Conservation (phyloP, 2,797 vertebrate genomes). For the Acanthurus leucopareius region DNA sequence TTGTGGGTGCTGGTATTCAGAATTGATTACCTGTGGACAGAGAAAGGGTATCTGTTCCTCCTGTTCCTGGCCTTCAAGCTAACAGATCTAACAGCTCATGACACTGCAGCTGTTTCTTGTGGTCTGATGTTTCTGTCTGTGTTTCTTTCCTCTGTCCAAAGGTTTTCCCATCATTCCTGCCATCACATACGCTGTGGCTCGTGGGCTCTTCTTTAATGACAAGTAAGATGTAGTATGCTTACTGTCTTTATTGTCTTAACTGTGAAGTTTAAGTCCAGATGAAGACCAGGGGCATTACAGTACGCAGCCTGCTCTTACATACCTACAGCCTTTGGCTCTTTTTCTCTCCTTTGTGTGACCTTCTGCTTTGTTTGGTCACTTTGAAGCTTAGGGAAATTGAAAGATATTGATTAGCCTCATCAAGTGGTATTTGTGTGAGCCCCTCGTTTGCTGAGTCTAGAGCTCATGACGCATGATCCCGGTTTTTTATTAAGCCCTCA, state of each 20-base stretch:
- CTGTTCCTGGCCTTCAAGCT: no score
- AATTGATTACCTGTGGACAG: no score
- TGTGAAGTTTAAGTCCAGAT: not conserved
- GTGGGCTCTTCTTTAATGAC: slow-evolving; percentile 82
- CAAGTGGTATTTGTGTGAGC: not conserved
- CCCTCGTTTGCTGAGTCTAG: not conserved
- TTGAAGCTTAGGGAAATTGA: slow-evolving; percentile 10
- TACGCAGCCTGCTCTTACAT: not conserved
- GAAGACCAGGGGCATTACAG: not conserved
- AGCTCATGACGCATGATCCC: not conserved
- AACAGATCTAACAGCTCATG: no score
- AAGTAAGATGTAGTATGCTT: slow-evolving; percentile 68
- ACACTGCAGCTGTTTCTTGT: not conserved
- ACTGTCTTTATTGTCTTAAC: not conserved
- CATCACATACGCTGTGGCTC: slow-evolving; percentile 81
- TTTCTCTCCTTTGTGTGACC: not conserved
- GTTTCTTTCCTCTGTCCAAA: slow-evolving; percentile 55
- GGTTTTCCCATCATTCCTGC: slow-evolving; percentile 87
- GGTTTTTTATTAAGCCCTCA: not conserved
- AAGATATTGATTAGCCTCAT: slow-evolving; percentile 26
- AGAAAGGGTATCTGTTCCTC: no score
- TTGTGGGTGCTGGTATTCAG: no score
- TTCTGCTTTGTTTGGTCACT: not conserved
- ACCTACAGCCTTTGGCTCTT: not conserved
- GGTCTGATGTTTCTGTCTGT: slow-evolving; percentile 1